These are phyloP conservation scores for Encarsia formosa DNA, from an alignment of 2,888 invertebrate genomes.

Conservation along the genomic window DNA sequence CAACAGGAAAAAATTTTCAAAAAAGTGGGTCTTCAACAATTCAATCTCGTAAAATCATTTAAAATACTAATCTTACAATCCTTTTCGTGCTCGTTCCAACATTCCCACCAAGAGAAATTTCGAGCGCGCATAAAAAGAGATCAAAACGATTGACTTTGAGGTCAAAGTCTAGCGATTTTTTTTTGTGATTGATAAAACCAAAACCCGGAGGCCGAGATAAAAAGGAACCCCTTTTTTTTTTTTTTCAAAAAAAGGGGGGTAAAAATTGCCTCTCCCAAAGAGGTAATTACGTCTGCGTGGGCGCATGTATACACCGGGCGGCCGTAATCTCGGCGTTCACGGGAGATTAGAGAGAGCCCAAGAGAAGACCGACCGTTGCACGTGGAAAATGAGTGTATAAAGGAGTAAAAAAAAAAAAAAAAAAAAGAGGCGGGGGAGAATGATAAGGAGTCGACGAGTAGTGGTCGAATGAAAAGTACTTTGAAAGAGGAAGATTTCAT, in stretches of 20 bases:
- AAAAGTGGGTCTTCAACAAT: no score
- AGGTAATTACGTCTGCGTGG: neutral
- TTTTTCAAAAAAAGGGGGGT: neutral
- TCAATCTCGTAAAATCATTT: no score
- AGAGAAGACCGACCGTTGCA: neutral
- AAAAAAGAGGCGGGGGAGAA: neutral
- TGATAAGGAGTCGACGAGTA: constrained; percentile 8
- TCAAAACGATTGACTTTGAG: no score
- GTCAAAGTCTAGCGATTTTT: no score
- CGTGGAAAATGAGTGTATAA: neutral
- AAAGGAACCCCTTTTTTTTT: neutral
- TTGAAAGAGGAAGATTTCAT: constrained; percentile 13
- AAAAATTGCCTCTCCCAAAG: neutral
- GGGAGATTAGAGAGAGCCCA: no score
- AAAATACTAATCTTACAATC: no score
- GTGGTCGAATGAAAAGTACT: constrained; percentile 29
- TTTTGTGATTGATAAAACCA: no score
- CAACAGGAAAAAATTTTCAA: no score
- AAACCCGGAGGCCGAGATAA: no score
- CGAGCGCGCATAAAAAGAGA: no score
- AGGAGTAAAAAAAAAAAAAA: neutral
- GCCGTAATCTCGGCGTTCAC: neutral
- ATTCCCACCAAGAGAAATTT: no score
- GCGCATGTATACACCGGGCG: neutral
- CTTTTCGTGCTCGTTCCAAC: no score